These are phyloP conservation scores for Carlito syrichta DNA, from an alignment of 2,113 vertebrate species.

Conservation along the genomic window DNA sequence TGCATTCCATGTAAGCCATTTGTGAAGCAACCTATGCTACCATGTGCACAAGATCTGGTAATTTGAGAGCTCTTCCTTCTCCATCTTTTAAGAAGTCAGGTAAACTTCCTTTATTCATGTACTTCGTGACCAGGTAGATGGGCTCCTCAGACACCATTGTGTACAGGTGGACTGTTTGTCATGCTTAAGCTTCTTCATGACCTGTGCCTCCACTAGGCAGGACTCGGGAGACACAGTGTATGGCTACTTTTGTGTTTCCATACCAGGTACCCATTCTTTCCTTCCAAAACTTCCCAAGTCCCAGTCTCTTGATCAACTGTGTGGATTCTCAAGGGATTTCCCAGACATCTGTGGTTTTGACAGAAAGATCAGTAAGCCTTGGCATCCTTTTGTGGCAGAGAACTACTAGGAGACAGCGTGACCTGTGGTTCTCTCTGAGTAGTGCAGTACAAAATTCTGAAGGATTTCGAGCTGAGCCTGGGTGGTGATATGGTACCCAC, in stretches of 20 bases:
- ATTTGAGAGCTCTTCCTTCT: slow-evolving; percentile 84
- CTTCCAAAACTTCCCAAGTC: slow-evolving; percentile 99
- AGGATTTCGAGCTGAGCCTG: no score
- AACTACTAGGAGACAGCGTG: slow-evolving; percentile 97
- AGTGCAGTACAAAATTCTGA: no score
- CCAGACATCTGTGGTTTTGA: slow-evolving; percentile 99
- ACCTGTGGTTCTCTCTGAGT: slow-evolving; percentile 97
- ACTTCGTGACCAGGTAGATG: slow-evolving; percentile 98
- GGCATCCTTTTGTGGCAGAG: slow-evolving; percentile 99
- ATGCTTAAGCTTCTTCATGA: slow-evolving; percentile 98
- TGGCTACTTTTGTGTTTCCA: slow-evolving; percentile 98
- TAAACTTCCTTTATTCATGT: slow-evolving; percentile 98
- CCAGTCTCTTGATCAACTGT: slow-evolving; percentile 98
- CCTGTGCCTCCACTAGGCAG: slow-evolving; percentile 98
- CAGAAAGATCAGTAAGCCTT: slow-evolving; percentile 96
- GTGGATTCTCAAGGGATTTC: slow-evolving; percentile 97
- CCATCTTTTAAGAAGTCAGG: slow-evolving; percentile 87
- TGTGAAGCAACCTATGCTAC: slow-evolving; percentile 86
- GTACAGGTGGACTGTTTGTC: slow-evolving; percentile 97
- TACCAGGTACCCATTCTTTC: slow-evolving; percentile 99
- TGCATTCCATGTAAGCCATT: slow-evolving; percentile 98
- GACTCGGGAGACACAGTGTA: slow-evolving; percentile 98
- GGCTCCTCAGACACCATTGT: slow-evolving; percentile 98
- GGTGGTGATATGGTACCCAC: no score
- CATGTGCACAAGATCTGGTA: slow-evolving; percentile 98